These are phyloP conservation scores for Beris morrisii DNA, from an alignment of 2,888 invertebrate species.

Conservation along the genomic window DNA sequence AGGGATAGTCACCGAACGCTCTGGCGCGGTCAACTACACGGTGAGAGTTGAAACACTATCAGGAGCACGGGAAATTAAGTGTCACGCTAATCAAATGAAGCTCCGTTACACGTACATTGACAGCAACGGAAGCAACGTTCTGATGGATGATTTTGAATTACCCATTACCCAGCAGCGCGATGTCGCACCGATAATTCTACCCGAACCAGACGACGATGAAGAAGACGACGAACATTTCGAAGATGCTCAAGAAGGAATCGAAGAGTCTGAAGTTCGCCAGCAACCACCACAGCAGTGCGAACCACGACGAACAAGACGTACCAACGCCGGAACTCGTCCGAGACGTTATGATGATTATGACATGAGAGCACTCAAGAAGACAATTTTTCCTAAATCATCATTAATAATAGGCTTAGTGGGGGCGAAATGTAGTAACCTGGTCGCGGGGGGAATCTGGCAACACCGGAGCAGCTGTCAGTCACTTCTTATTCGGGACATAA, in stretches of 20 bases:
- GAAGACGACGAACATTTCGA: not conserved
- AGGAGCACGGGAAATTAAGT: slow-evolving; percentile 1
- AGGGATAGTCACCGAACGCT: not conserved
- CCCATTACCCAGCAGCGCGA: not conserved
- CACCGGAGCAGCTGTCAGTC: not conserved
- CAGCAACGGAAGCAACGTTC: not conserved
- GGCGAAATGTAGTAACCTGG: not conserved
- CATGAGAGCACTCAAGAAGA: too few species aligned
- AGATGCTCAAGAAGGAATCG: not conserved
- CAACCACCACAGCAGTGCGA: not conserved
- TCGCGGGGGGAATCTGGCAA: not conserved
- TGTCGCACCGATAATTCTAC: not conserved
- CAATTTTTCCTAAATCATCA: too few species aligned
- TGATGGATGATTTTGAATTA: not conserved
- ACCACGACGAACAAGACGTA: too few species aligned
- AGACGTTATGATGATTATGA: too few species aligned
- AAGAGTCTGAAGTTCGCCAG: not conserved
- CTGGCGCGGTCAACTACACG: not conserved
- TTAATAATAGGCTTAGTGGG: not conserved
- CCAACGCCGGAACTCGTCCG: too few species aligned
- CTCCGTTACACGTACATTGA: not conserved
- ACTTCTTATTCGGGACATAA: not conserved
- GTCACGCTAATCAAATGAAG: not conserved
- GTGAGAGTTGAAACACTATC: not conserved
- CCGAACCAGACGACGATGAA: not conserved